Evolutionary conservation across 2,797 vertebrate species (phyloP), one percentile per base, ranked within the genome.

Genomic region (Coccyzus lansbergi): DNA sequence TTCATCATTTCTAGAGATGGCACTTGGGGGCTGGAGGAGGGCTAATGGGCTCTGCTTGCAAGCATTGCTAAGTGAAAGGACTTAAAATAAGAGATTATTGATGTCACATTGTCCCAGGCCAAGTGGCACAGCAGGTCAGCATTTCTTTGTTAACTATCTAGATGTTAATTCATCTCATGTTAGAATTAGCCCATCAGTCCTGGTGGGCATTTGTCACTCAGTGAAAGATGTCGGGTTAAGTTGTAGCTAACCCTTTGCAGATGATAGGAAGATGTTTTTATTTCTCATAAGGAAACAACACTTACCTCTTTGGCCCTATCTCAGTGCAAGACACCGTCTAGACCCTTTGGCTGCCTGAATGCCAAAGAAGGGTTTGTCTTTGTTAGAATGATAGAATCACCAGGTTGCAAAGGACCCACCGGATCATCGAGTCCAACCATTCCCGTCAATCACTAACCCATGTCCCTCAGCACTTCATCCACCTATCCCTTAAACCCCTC

Each of bases 1-100:
- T 91, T 83, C 67, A 93, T 91, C 92, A 93, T 97, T 86, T 92
- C 92, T 83, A 40, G 84, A 74, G 34, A 55, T 93, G 76, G 90
- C 90, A 94, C 42, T 56, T 74, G 40, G 91, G 85, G 88, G 25
- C 25, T 72, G 58, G 22, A 82, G 74, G 71, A 93, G 26, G 21
- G 79, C 49, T 79, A 92, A 88, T 60, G 82, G 94, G 15, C 59
- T 36, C 53, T 8, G 4, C 33, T 86, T 48, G n/a, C 48, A 46
- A 77, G 38, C n/a, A 52, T 11, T 34, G 14, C 75, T 46, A 8
- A 25, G 42, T 40, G 58, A 71, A 79, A 59, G 65, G 49, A 88
- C 85, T 51, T 28, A 49, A 91, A 86, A 65, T 34, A 77, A 3
- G 3, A 62, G 33, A 62, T 79, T 78, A 31, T 40, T 46, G 36